Evolutionary conservation across 2,797 vertebrate species (phyloP).

Genomic region (Ambastaia sidthimunki): DNA sequence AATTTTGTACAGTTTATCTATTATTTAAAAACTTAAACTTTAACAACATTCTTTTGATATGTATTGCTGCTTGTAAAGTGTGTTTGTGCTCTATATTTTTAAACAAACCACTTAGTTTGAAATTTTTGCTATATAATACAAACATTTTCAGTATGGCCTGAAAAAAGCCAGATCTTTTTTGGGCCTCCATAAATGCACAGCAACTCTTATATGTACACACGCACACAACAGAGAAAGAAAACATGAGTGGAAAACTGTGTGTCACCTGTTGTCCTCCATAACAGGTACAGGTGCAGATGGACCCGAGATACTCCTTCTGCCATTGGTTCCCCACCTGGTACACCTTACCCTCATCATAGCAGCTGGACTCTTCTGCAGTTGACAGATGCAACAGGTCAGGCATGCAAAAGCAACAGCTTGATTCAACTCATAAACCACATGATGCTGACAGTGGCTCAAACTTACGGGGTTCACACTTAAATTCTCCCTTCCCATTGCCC

Average conservation of each 20-base stretch:
- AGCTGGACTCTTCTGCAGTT: constrained; percentile 88
- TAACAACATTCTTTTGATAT: too few species aligned
- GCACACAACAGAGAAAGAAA: too few species aligned
- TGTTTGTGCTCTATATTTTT: too few species aligned
- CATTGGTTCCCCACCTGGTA: constrained; percentile 95
- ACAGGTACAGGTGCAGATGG: constrained; percentile 96
- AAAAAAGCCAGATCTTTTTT: too few species aligned
- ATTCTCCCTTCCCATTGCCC: constrained; percentile 96
- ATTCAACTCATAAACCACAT: neutral
- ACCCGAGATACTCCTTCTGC: constrained; percentile 97
- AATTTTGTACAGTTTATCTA: too few species aligned
- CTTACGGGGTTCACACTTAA: constrained; percentile 90
- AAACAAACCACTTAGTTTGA: too few species aligned
- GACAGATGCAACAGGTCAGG: neutral
- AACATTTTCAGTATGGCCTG: too few species aligned
- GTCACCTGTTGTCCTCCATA: constrained; percentile 93
- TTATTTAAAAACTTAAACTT: too few species aligned
- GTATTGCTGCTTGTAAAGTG: too few species aligned
- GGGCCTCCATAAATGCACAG: too few species aligned
- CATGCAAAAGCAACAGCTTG: neutral
- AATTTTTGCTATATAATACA: too few species aligned
- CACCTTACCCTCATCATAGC: constrained; percentile 93
- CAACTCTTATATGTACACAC: too few species aligned
- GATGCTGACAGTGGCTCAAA: constrained; percentile 38
- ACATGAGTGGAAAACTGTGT: neutral